These are phyloP conservation scores for Harpalus rubripes DNA, from an alignment of 2,888 invertebrate species.

Conservation along the genomic window DNA sequence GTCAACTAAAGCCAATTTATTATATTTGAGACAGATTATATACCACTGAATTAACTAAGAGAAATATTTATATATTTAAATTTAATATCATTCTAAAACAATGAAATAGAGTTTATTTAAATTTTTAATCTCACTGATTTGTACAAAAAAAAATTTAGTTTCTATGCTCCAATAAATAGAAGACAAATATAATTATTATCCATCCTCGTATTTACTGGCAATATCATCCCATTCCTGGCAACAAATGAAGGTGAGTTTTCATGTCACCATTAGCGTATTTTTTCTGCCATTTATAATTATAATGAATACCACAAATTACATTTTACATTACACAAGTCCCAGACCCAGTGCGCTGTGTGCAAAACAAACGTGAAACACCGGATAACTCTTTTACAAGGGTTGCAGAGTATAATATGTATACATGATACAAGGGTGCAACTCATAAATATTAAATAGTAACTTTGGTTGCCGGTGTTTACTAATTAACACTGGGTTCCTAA, in stretches of 20 bases:
- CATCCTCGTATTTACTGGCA: neutral
- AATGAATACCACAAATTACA: slow-evolving; percentile 43
- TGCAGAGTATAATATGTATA: neutral
- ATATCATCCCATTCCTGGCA: neutral
- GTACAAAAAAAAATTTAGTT: too few species aligned
- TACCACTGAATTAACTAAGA: too few species aligned
- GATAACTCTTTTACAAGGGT: neutral
- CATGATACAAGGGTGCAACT: neutral
- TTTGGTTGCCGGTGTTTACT: too few species aligned
- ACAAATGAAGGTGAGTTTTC: slow-evolving; percentile 11
- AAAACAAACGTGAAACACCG: neutral
- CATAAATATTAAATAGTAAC: slow-evolving; percentile 2
- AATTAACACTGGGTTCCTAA: neutral
- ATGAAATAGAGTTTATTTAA: too few species aligned
- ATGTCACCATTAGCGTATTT: slow-evolving; percentile 29
- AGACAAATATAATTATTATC: neutral
- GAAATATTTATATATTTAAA: too few species aligned
- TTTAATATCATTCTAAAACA: too few species aligned
- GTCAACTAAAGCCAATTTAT: too few species aligned
- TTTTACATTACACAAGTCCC: neutral
- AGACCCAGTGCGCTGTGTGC: neutral
- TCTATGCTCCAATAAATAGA: neutral
- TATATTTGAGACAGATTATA: too few species aligned
- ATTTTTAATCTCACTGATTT: too few species aligned
- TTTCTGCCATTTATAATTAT: slow-evolving; percentile 40